A percentile compares a stretch with the other conserved stretches of the same genome.
Evolutionary conservation across 2,888 invertebrate genomes (phyloP).

Genomic region (Ormia ochracea): DNA sequence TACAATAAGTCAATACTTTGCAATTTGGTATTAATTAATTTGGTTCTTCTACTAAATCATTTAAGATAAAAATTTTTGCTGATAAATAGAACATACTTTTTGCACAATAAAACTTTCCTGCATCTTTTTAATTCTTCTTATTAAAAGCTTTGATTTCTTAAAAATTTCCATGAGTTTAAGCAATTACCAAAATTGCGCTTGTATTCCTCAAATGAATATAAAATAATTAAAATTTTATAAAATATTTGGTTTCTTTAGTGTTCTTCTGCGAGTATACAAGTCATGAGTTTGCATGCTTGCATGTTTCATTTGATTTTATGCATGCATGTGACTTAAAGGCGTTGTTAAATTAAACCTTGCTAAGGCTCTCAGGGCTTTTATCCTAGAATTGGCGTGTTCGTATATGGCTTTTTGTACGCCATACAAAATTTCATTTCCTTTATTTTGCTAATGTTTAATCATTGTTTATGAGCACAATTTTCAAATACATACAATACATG

Average conservation of each 20-base stretch:
- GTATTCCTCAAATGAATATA: too few species aligned
- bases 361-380: not conserved
- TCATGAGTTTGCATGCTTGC: constrained; percentile 5
- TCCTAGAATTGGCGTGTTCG: not conserved
- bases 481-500: not conserved
- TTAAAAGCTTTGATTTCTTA: too few species aligned
- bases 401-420: not conserved
- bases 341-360: constrained; percentile 12
- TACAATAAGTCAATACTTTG: too few species aligned
- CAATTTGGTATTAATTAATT: too few species aligned
- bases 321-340: constrained; percentile 18
- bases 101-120: too few species aligned
- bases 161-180: too few species aligned
- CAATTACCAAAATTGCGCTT: too few species aligned
- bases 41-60: too few species aligned
- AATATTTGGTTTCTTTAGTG: not conserved
- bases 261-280: not conserved
- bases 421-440: not conserved
- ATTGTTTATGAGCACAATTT: not conserved
- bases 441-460: not conserved
- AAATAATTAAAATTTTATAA: too few species aligned
- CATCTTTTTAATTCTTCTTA: too few species aligned
- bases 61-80: too few species aligned
- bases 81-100: too few species aligned
- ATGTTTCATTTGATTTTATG: not conserved